Base-by-base conservation (phyloP, 2,797 vertebrate genomes). In the Tolypeutes matacus region DNA sequence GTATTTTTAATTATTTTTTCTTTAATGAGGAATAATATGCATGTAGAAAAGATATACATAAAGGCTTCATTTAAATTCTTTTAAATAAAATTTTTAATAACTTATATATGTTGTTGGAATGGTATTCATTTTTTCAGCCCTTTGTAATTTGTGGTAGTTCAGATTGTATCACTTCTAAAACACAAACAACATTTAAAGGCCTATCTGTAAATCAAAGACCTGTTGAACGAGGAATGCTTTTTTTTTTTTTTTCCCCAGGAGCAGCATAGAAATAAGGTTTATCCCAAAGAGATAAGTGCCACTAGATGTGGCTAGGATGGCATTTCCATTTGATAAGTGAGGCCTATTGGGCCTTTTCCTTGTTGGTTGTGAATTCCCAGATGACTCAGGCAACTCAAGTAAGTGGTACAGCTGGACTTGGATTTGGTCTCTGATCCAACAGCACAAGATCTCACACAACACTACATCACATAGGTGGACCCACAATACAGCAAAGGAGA, bases 41-140 rank as follows among this genome's bases (percentile, higher is more conserved):
- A 99, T 99, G 99, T 99, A 98, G 97, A 98, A 98, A 98, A 98
- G 97, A 98, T 98, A 98, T 99, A 98, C 98, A 98, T 98, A 98
- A 98, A 97, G 91, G 97, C 98, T 98, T 98, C 98, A 98, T 97
- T 97, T 99, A 98, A 98, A 98, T 98, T 98, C 98, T 98, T 99
- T 98, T 97, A 98, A 98, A 98, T 96, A 97, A 98, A 97, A 98
- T 98, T 97, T 98, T 99, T 98, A 99, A 99, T 99, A 99, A 98
- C 97, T 99, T 99, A 98, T 98, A 98, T 98, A 98, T 96, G 77
- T 94, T 98, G 93, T 98, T 98, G 98, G 98, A 98, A 98, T 98
- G 97, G 93, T 98, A 98, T 98, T 97, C 29, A n/a, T 98, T 98
- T 98, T 98, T 96, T 17, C 97, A 98, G 98, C 97, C 97, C 97